phyloP scores from a whole-genome alignment of 2,888 invertebrate species.

The Hirtodrosophila duncani region DNA sequence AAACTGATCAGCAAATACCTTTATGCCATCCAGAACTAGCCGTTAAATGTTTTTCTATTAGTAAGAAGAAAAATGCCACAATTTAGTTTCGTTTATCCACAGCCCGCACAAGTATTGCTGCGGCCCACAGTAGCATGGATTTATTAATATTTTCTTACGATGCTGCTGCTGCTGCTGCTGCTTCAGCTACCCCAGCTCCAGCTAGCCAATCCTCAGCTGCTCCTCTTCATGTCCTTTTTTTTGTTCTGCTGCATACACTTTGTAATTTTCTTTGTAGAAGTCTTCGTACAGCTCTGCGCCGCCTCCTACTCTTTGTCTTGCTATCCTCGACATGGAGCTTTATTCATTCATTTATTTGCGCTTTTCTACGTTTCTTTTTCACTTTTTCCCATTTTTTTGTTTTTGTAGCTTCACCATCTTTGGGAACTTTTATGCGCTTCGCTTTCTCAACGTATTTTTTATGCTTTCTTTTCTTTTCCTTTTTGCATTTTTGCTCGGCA shows the following conservation, averaged over 20 bases:
- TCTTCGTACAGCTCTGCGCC: slow-evolving; percentile 8
- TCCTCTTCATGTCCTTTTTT: slow-evolving; percentile 15
- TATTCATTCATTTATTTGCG: slow-evolving; percentile 74
- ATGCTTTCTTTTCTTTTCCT: slow-evolving; percentile 34
- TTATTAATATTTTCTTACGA: slow-evolving; percentile 61
- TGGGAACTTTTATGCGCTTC: slow-evolving; percentile 47
- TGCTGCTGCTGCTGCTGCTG: slow-evolving; percentile 25
- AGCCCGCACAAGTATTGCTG: too few species aligned
- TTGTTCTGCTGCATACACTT: slow-evolving; percentile 45
- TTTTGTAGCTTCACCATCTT: slow-evolving; percentile 25
- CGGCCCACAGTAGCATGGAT: slow-evolving; percentile 53
- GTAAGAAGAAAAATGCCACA: too few species aligned
- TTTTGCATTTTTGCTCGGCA: slow-evolving; percentile 58
- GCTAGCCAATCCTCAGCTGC: background rate
- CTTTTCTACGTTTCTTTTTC: slow-evolving; percentile 59
- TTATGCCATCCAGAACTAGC: too few species aligned
- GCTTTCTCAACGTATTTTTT: slow-evolving; percentile 12
- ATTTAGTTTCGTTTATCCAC: too few species aligned
- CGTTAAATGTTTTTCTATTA: too few species aligned
- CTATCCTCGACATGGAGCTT: slow-evolving; percentile 14
- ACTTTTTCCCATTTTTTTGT: slow-evolving; percentile 5
- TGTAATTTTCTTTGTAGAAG: slow-evolving; percentile 48
- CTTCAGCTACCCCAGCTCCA: background rate
- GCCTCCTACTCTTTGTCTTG: background rate
- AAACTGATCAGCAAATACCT: too few species aligned